Conservation (phyloP, 2,113 vertebrate genomes). For the Calidris pugnax region DNA sequence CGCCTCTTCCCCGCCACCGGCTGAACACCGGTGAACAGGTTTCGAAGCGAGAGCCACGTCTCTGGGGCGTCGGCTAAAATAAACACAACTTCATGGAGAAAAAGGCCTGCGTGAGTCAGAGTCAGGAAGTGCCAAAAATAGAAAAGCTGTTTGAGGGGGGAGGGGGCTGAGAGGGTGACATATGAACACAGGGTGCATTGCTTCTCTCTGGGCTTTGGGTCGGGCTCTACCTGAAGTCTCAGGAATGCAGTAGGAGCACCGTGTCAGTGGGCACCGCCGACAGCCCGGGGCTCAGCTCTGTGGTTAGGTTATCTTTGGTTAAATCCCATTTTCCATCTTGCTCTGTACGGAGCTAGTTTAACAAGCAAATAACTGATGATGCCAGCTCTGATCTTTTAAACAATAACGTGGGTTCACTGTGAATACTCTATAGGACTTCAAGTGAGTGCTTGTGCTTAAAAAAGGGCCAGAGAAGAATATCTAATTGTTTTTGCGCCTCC, state of each 20-base stretch:
- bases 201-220: too few relatives aligned
- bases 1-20: background rate
- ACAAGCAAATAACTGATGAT: background rate
- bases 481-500: background rate
- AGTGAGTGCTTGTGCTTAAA: background rate
- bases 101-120: background rate
- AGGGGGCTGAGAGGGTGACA: background rate
- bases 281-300: too few relatives aligned
- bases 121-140: background rate
- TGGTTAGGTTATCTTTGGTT: background rate
- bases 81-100: background rate
- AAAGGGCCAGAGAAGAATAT: background rate
- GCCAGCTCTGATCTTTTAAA: background rate
- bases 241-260: rapidly evolving
- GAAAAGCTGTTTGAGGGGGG: background rate
- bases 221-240: too few relatives aligned
- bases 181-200: background rate
- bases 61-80: background rate
- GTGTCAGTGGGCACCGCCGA: background rate
- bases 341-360: background rate
- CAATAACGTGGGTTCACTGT: background rate
- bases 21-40: background rate
- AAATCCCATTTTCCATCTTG: background rate
- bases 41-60: rapidly evolving
- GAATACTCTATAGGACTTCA: background rate